Base-by-base conservation (phyloP, 2,113 vertebrate genomes). In the Thalassarche chlororhynchos region DNA sequence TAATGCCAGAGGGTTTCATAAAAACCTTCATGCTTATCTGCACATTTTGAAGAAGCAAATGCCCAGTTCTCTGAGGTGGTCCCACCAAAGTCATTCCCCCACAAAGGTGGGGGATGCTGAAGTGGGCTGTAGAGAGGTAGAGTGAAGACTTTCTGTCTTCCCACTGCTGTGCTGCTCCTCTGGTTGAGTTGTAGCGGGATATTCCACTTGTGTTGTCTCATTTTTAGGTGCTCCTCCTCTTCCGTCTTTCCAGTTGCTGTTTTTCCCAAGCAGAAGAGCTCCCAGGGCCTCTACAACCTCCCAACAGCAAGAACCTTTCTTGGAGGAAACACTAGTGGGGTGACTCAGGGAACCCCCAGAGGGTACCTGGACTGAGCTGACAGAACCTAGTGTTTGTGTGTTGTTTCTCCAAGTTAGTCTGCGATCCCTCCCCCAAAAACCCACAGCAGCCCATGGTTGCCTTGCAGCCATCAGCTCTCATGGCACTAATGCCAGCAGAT, bases 321-420 rank as follows among this genome's bases (percentile, higher is more conserved):
- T 44, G 28, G 19, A 64, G 49, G 32, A 32, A 38, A 44, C 34
- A 11, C 24, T 34, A 28, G 42, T 0, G 0, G 18, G 23, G 15
- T 52, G 51, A 40, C 5, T 34, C 23, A 21, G 46, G 18, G 60
- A 74, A n/a, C 8, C 3, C 31, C 25, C 34, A 42, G 17, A 24
- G 12, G 31, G 10, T 31, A 58, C 2, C 4, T 49, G 70, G 15
- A 2, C n/a, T 32, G 58, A 76, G 38, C 66, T 87, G 82, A 75
- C 14, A 66, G 17, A 5, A 14, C 21, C n/a, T 16, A 23, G 19
- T 34, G 19, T 69, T 79, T 8, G 1, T 1, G 0, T 13, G 23
- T 8, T 76, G 9, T 83, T 95, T 71, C 52, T 90, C 32, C 42
- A 64, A 42, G 52, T 69, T 64, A 60, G 23, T 46, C 84, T 55